phyloP scores from a whole-genome alignment of 2,888 invertebrate genomes.

The Hypomecis punctinalis region DNA sequence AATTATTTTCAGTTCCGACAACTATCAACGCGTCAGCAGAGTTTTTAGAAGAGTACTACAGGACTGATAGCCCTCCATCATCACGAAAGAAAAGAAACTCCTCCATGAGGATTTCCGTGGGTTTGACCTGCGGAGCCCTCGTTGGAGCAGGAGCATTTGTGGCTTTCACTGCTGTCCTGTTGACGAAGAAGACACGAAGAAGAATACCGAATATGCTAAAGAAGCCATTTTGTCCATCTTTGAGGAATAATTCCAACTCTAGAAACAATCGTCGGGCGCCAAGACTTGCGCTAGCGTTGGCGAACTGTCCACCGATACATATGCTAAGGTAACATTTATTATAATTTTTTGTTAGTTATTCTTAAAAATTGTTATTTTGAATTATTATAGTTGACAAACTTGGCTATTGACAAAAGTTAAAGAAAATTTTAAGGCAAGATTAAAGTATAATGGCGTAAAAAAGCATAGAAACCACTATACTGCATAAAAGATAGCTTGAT shows the following conservation, averaged over 20 bases:
- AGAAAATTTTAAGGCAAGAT: too few species aligned
- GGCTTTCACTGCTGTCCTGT: slow-evolving; percentile 86
- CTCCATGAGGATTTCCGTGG: slow-evolving; percentile 80
- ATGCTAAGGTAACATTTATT: slow-evolving; percentile 67
- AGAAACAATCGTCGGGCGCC: slow-evolving; percentile 79
- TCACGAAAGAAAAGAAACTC: slow-evolving; percentile 77
- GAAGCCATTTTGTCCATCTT: slow-evolving; percentile 79
- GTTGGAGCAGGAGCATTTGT: slow-evolving; percentile 85
- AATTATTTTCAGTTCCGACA: slow-evolving; percentile 73
- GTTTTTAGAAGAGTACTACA: slow-evolving; percentile 87
- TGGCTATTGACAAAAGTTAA: too few species aligned
- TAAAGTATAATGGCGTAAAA: too few species aligned
- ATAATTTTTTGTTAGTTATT: too few species aligned
- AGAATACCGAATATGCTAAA: slow-evolving; percentile 74
- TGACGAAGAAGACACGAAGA: slow-evolving; percentile 80
- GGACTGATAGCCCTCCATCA: slow-evolving; percentile 73
- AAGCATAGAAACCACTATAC: too few species aligned
- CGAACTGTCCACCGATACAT: slow-evolving; percentile 79
- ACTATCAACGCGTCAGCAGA: slow-evolving; percentile 86
- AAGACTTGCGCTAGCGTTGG: slow-evolving; percentile 72
- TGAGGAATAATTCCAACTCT: slow-evolving; percentile 65
- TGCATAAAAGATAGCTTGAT: too few species aligned
- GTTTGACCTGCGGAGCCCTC: slow-evolving; percentile 72
- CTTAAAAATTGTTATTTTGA: too few species aligned
- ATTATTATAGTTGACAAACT: too few species aligned